Evolutionary conservation across 2,113 vertebrate genomes (phyloP), one percentile per base, ranked within the genome.

Genomic region (Arizona elegans): DNA sequence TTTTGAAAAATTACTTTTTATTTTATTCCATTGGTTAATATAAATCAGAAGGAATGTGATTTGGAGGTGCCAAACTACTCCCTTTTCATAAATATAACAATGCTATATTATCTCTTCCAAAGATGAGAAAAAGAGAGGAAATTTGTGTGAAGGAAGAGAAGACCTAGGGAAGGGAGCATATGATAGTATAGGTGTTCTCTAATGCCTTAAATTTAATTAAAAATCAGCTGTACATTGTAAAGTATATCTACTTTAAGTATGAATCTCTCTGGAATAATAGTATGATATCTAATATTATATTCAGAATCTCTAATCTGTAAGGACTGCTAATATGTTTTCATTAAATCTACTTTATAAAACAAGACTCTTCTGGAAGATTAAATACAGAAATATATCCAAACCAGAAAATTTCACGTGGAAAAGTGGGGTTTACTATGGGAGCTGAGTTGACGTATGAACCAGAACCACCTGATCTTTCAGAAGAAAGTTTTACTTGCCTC

Each of bases 401-500:
- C 90, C 38, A 17, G 0, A 95, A 29, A 11, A n/a, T 86, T 55
- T 86, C 90, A 29, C 86, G 88, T 11, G 97, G 92, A 93, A 98
- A 95, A 87, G 97, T 98, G 94, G 96, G 97, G 47, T 98, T 98
- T 96, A 97, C 92, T 38, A 12, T 95, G 12, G 95, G 96, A 91
- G 95, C 96, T 85, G 96, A 95, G 91, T 90, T 94, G 93, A 95
- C 95, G 93, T 97, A 96, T 94, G 94, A 92, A 52, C 95, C 97
- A 5, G 96, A 94, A 26, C 98, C 98, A 23, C 88, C 59, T 24
- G 97, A 99, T 90, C 97, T 98, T 93, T 98, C 96, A 47, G 94
- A 96, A 92, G 98, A 99, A 93, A 97, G 98, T 89, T 99, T 98
- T 96, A 93, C 93, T 95, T 96, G 95, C 86, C 95, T 96, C 89